Evolutionary conservation across 2,888 invertebrate species (phyloP).

Genomic region (Rhagonycha lutea): DNA sequence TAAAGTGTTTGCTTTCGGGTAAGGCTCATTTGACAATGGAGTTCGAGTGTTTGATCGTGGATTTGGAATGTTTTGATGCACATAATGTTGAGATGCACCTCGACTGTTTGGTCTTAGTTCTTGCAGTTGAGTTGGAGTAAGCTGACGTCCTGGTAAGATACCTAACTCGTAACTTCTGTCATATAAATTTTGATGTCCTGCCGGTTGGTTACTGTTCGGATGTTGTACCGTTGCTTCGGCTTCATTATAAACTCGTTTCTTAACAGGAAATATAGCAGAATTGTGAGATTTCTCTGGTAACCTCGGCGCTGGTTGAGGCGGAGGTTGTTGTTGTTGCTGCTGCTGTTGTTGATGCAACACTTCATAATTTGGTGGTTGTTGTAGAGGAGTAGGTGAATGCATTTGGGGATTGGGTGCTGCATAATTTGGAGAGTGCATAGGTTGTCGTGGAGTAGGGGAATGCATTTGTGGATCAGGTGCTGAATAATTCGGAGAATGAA

Average conservation of each 20-base stretch:
- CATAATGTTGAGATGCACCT: conserved; percentile 39
- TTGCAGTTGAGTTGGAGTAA: conserved; percentile 18
- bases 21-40: neutral
- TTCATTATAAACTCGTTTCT: conserved; percentile 66
- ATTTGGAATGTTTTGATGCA: conserved; percentile 48
- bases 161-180: conserved; percentile 32
- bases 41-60: conserved; percentile 36
- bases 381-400: conserved; percentile 18
- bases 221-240: conserved; percentile 36
- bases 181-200: conserved; percentile 22
- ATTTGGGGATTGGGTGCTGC: conserved; percentile 12
- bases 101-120: conserved; percentile 10
- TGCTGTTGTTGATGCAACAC: conserved; percentile 22
- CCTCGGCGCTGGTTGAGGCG: conserved; percentile 14
- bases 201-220: conserved; percentile 27
- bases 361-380: conserved; percentile 18
- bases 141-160: conserved; percentile 29
- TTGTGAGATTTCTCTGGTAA: conserved; percentile 40
- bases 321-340: conserved; percentile 17
- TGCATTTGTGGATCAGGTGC: conserved; percentile 31
- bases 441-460: conserved; percentile 39
- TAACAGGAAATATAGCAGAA: conserved; percentile 63
- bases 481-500: conserved; percentile 40
- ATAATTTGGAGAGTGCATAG: conserved; percentile 17
- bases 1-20: neutral